These are phyloP conservation scores for Eospalax fontanierii DNA, from an alignment of 2,797 vertebrate genomes.

Conservation along the genomic window DNA sequence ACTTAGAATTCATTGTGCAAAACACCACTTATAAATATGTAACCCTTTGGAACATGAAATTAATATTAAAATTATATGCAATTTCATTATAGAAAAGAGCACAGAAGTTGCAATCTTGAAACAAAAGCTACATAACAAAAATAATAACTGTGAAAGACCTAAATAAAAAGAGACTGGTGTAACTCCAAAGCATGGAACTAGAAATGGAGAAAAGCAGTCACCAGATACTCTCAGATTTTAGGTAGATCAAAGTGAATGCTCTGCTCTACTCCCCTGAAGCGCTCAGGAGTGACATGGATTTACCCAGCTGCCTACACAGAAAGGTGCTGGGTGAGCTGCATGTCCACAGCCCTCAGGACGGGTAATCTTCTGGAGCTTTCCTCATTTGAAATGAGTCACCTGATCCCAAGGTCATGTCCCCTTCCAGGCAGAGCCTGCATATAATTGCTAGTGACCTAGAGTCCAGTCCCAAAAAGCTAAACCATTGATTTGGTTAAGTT, in stretches of 20 bases:
- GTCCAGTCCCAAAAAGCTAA: neutral
- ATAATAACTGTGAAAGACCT: neutral
- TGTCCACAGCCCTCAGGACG: neutral
- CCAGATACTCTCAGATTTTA: neutral
- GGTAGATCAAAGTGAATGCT: neutral
- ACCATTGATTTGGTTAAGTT: neutral
- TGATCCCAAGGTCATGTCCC: neutral
- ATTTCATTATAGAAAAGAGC: neutral
- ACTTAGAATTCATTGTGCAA: neutral
- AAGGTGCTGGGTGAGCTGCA: neutral
- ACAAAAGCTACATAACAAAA: neutral
- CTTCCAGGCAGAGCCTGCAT: neutral
- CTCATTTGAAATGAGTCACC: neutral
- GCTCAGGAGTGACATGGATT: no score
- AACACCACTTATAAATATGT: neutral
- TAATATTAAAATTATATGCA: neutral
- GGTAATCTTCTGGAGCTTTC: neutral
- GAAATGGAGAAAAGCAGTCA: neutral
- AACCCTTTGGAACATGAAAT: neutral
- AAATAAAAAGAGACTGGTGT: neutral
- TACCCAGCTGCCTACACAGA: neutral
- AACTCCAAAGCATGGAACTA: neutral
- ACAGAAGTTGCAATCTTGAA: neutral
- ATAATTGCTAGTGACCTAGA: no score
- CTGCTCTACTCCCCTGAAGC: no score